These are phyloP conservation scores for Xiphorhynchus elegans DNA, from an alignment of 2,113 vertebrate species.

Conservation along the genomic window DNA sequence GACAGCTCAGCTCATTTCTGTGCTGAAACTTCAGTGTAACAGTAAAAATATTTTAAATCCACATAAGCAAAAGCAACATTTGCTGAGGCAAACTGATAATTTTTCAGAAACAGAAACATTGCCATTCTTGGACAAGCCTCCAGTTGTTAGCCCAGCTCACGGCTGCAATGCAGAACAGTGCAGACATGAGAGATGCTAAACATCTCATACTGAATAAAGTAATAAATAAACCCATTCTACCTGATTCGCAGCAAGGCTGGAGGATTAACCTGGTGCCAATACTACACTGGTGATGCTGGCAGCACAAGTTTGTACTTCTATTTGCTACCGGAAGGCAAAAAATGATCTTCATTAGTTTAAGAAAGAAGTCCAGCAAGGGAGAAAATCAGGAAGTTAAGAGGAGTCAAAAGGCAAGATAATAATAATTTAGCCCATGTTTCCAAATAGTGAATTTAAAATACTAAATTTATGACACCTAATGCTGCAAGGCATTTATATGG, in stretches of 20 bases:
- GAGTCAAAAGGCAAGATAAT: neutral
- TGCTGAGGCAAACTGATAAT: neutral
- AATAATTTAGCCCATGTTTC: neutral
- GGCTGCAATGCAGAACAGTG: conserved; percentile 5
- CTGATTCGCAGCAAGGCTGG: neutral
- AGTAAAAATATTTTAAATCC: neutral
- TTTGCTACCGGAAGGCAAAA: neutral
- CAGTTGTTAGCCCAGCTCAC: neutral
- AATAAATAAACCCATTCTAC: neutral
- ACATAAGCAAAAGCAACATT: neutral
- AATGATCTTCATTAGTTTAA: neutral
- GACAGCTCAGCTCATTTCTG: neutral
- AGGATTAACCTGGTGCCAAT: neutral
- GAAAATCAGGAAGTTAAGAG: neutral
- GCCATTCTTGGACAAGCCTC: neutral
- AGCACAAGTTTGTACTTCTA: neutral
- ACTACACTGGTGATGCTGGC: neutral
- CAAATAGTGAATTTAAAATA: neutral
- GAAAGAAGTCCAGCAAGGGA: neutral
- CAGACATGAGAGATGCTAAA: neutral
- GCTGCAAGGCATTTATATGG: neutral
- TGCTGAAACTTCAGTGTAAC: neutral
- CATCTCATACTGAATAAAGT: neutral
- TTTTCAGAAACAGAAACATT: neutral
- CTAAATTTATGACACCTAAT: neutral